These are phyloP conservation scores for Amazona finschi DNA, from an alignment of 2,797 vertebrate genomes.

Conservation along the genomic window DNA sequence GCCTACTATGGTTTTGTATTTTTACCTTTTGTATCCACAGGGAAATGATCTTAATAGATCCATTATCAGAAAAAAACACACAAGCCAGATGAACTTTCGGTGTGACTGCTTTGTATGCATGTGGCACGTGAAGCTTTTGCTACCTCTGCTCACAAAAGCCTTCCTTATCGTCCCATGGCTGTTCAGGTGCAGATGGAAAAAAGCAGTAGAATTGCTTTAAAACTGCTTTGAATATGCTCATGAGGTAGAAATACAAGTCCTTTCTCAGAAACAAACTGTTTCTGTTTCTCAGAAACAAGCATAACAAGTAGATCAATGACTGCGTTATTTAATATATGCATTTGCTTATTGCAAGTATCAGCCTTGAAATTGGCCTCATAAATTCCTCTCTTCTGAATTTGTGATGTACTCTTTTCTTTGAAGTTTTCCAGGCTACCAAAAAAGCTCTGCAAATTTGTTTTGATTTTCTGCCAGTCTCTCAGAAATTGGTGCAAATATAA, in stretches of 20 bases:
- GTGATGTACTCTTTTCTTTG: neutral
- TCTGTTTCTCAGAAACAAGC: neutral
- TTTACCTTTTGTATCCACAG: neutral
- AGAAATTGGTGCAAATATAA: neutral
- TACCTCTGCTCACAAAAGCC: neutral
- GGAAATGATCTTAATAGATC: neutral
- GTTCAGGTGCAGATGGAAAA: neutral
- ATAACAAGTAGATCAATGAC: neutral
- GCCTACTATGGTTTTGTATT: neutral
- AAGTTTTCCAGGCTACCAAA: constrained; percentile 6
- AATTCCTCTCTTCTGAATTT: constrained; percentile 1
- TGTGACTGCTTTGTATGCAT: neutral
- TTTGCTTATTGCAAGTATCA: neutral
- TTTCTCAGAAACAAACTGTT: constrained; percentile 2
- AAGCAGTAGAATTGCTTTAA: neutral
- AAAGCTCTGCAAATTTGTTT: neutral
- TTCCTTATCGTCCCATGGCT: neutral
- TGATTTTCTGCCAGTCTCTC: neutral
- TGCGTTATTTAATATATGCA: constrained; percentile 13
- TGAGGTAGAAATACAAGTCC: neutral
- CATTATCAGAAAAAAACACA: neutral
- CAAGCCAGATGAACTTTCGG: neutral
- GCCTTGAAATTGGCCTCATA: constrained; percentile 27
- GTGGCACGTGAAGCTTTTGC: neutral
- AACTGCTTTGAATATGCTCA: neutral